A percentile compares a stretch with the other conserved stretches of the same genome.
phyloP scores from a whole-genome alignment of 2,797 vertebrate genomes.

The Periparus ater region DNA sequence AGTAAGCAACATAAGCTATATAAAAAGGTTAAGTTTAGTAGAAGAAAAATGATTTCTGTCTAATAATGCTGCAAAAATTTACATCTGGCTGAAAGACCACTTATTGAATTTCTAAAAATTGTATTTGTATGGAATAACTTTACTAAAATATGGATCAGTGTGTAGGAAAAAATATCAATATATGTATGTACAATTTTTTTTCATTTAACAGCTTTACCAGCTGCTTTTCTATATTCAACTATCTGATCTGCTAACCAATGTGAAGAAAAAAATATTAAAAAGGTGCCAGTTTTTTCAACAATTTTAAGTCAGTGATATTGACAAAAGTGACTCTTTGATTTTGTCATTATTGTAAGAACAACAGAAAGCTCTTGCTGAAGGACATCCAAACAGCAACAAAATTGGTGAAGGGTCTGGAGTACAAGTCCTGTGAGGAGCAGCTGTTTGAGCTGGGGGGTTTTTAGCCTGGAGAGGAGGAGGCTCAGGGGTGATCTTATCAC shows the following conservation, averaged over 20 bases:
- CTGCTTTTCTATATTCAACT: not conserved
- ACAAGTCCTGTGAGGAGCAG: too few species aligned
- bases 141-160: not conserved
- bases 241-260: not conserved
- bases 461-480: not conserved
- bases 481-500: rapidly evolving
- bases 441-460: rapidly evolving
- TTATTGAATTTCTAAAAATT: not conserved
- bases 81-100: not conserved
- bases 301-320: not conserved
- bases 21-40: not conserved
- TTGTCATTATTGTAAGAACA: not conserved
- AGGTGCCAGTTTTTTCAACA: not conserved
- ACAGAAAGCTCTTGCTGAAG: not conserved
- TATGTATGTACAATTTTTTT: not conserved
- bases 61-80: not conserved
- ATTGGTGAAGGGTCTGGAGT: not conserved
- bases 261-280: not conserved
- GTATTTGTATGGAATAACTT: not conserved
- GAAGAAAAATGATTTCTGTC: not conserved
- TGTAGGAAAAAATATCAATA: not conserved
- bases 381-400: not conserved
- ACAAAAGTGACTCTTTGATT: not conserved
- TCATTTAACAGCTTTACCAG: not conserved
- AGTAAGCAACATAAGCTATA: not conserved